Evolutionary conservation across 1,140 invertebrate species (phyloP).

Genomic region (Aleiodes sp.): DNA sequence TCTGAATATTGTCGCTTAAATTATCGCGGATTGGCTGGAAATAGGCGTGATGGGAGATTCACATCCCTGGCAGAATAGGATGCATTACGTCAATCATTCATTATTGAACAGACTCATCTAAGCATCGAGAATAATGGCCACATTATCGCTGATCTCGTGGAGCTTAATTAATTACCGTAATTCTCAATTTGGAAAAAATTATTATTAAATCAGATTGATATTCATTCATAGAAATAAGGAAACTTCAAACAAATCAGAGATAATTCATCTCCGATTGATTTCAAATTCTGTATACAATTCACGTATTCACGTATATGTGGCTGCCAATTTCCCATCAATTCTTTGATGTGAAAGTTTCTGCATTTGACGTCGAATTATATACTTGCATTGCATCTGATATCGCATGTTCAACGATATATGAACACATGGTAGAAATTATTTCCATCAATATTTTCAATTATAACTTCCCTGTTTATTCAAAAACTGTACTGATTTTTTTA

Average conservation of each 20-base stretch:
- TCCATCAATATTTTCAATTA: background rate
- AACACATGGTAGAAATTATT: background rate
- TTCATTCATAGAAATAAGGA: background rate
- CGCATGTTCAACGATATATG: background rate
- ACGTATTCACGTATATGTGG: background rate
- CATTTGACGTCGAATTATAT: background rate
- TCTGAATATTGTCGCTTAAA: too few relatives aligned
- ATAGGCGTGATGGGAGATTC: too few relatives aligned
- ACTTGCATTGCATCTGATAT: background rate
- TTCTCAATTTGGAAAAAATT: background rate
- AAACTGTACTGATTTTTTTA: background rate
- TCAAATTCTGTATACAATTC: background rate
- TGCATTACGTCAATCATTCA: too few relatives aligned
- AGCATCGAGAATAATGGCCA: too few relatives aligned
- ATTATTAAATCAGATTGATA: background rate
- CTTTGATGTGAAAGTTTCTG: constrained; percentile 1
- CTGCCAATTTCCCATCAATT: constrained; percentile 7
- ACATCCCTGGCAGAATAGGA: too few relatives aligned
- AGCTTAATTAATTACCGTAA: too few relatives aligned
- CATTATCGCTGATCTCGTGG: too few relatives aligned
- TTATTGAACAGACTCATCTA: too few relatives aligned
- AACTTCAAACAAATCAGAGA: background rate
- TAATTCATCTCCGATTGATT: background rate
- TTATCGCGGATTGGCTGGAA: too few relatives aligned
- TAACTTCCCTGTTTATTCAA: background rate